These are phyloP conservation scores for Paraplagusia blochii DNA, from an alignment of 2,113 vertebrate species.

Conservation along the genomic window DNA sequence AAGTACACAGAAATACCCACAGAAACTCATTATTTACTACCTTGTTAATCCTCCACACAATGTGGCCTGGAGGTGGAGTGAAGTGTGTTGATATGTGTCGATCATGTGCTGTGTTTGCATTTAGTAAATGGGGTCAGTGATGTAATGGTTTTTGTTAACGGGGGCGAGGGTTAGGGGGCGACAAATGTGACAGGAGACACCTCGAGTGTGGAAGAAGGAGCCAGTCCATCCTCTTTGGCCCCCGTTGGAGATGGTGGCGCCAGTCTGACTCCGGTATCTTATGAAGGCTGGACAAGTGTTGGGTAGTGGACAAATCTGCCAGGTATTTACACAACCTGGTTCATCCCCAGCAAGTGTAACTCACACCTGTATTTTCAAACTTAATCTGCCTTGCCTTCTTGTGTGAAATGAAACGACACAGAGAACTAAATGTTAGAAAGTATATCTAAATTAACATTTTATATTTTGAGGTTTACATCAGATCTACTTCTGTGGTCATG, in stretches of 20 bases:
- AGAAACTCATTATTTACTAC: conserved; percentile 25
- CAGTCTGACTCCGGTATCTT: conserved; percentile 58
- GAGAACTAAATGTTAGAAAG: neutral
- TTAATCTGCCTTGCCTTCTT: conserved; percentile 30
- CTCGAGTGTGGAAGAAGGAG: conserved; percentile 38
- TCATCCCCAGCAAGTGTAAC: conserved; percentile 39
- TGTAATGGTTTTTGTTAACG: conserved; percentile 53
- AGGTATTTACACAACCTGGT: conserved; percentile 28
- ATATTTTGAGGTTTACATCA: too few species aligned
- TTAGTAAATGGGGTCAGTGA: conserved; percentile 49
- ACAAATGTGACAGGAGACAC: conserved; percentile 57
- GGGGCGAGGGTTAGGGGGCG: conserved; percentile 27
- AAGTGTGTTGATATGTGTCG: conserved; percentile 29
- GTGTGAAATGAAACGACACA: conserved; percentile 19
- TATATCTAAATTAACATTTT: too few species aligned
- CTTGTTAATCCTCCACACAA: conserved; percentile 18
- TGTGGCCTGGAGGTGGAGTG: conserved; percentile 27
- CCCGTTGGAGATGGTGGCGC: conserved; percentile 56
- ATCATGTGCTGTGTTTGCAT: conserved; percentile 19
- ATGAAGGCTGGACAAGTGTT: conserved; percentile 36
- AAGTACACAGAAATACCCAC: conserved; percentile 42
- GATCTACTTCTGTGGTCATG: too few species aligned
- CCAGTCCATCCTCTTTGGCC: conserved; percentile 49
- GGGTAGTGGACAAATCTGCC: conserved; percentile 40
- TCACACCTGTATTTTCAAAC: conserved; percentile 41